Conservation (phyloP, 2,113 vertebrate species). For the Ifrita kowaldi region DNA sequence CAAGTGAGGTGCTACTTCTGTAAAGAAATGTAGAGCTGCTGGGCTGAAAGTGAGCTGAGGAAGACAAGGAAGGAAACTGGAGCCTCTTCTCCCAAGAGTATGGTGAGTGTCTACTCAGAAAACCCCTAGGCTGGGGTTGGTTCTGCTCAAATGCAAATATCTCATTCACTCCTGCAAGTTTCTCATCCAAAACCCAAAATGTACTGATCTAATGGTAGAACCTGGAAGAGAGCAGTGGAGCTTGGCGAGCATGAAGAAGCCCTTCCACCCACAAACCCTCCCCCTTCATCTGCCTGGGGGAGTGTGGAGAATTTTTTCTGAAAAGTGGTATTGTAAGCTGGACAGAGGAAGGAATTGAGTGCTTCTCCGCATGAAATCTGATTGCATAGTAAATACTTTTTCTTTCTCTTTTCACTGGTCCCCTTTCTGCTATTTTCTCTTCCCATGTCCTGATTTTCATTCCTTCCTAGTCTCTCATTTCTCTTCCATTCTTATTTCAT, state of each 20-base stretch:
- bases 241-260: background rate
- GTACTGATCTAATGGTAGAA: background rate
- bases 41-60: background rate
- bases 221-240: background rate
- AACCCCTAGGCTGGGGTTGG: background rate
- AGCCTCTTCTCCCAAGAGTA: background rate
- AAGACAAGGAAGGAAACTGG: background rate
- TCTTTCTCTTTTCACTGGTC: background rate
- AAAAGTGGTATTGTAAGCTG: conserved; percentile 32
- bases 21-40: background rate
- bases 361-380: conserved; percentile 1
- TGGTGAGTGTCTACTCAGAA: background rate
- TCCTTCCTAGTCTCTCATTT: background rate
- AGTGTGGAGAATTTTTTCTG: conserved; percentile 48
- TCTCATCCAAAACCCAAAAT: background rate
- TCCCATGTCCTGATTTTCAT: background rate
- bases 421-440: background rate
- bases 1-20: background rate
- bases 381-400: conserved; percentile 37
- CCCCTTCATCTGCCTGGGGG: background rate
- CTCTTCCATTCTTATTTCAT: background rate
- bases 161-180: background rate
- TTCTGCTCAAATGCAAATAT: background rate
- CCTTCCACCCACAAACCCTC: background rate
- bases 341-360: conserved; percentile 7